Percentiles rank a stretch among this genome's conserved stretches.
Evolutionary conservation across 2,888 invertebrate species (phyloP).

Genomic region (Lepidonotus clava): DNA sequence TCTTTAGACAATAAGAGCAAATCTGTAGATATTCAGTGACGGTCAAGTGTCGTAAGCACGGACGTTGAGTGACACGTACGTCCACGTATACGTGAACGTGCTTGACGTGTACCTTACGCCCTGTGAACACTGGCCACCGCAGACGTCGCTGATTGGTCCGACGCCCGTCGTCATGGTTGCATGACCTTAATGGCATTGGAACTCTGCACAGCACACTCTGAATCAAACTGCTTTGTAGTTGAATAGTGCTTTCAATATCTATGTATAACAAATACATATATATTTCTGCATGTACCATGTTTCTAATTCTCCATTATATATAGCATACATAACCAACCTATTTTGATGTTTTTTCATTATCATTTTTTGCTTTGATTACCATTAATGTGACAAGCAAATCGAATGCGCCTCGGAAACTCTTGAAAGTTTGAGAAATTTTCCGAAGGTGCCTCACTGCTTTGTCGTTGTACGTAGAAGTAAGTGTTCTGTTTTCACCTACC

Average conservation of each 20-base stretch:
- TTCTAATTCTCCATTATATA: conserved; percentile 50
- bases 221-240: conserved; percentile 34
- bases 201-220: conserved; percentile 50
- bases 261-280: conserved; percentile 32
- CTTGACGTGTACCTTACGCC: background rate
- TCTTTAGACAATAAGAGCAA: background rate
- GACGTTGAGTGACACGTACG: conserved; percentile 8
- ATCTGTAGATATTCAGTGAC: too few relatives aligned
- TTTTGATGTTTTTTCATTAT: conserved; percentile 20
- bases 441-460: conserved; percentile 16
- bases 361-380: conserved; percentile 25
- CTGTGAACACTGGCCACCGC: background rate
- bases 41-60: too few relatives aligned
- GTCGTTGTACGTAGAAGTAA: conserved; percentile 48
- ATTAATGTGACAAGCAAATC: conserved; percentile 19
- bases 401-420: background rate
- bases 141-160: background rate
- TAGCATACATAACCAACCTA: background rate
- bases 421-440: background rate
- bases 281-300: conserved; percentile 48
- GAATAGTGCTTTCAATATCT: conserved; percentile 43
- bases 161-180: conserved; percentile 36
- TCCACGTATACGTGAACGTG: too few relatives aligned
- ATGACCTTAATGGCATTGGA: background rate
- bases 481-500: conserved; percentile 35